Evolutionary conservation across 2,888 invertebrate genomes (phyloP).

Genomic region (Coelogynopora nodosa): DNA sequence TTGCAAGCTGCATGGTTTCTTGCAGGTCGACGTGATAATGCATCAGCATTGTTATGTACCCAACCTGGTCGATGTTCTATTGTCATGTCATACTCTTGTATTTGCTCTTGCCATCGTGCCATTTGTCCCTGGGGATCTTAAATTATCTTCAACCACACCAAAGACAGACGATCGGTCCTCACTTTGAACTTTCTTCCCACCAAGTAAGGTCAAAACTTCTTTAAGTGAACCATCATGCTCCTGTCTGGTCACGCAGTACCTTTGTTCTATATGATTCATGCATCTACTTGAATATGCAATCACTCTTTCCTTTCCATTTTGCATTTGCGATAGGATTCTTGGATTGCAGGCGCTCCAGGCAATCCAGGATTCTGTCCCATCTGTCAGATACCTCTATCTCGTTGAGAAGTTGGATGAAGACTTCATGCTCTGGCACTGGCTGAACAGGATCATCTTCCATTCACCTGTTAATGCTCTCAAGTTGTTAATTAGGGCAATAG

Average conservation of each 20-base stretch:
- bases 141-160: neutral
- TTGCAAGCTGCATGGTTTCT: neutral
- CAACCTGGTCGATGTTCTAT: neutral
- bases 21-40: neutral
- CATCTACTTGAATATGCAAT: neutral
- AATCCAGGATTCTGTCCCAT: too few relatives aligned
- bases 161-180: neutral
- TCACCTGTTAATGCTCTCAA: too few relatives aligned
- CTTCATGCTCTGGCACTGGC: too few relatives aligned
- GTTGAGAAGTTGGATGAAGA: too few relatives aligned
- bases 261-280: neutral
- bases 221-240: neutral
- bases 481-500: too few relatives aligned
- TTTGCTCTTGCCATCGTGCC: neutral
- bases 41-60: neutral
- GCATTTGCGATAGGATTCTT: neutral
- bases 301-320: neutral
- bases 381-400: too few relatives aligned
- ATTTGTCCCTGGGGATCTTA: neutral
- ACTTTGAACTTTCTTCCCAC: neutral
- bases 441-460: too few relatives aligned
- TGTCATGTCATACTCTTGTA: neutral
- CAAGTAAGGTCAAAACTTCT: neutral
- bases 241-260: neutral
- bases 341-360: too few relatives aligned